Conservation (phyloP, 2,113 vertebrate species). For the Notiomystis cincta region DNA sequence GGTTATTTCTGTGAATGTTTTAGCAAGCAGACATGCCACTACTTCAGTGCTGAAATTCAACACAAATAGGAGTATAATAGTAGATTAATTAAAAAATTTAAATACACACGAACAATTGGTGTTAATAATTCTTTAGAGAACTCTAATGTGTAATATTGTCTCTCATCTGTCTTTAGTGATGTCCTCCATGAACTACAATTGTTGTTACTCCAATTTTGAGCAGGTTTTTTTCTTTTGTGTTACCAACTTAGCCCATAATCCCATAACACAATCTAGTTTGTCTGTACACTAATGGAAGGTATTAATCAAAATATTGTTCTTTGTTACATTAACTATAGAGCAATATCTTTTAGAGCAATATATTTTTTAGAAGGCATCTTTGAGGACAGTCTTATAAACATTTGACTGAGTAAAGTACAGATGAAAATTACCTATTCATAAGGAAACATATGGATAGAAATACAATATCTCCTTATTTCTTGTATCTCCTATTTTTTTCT, state of each 20-base stretch:
- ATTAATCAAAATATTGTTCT: constrained; percentile 40
- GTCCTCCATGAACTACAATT: neutral
- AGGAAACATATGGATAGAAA: constrained; percentile 37
- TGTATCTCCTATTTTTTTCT: neutral
- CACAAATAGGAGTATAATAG: neutral
- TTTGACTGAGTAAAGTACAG: constrained; percentile 44
- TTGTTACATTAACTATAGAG: neutral
- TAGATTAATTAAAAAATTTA: neutral
- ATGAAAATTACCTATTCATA: constrained; percentile 61
- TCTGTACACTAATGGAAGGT: neutral
- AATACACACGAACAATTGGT: neutral
- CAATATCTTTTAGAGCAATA: neutral
- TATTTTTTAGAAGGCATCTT: constrained; percentile 27
- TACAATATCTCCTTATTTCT: neutral
- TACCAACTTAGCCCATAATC: neutral
- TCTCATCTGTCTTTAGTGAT: neutral
- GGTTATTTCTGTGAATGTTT: neutral
- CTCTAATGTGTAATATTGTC: neutral
- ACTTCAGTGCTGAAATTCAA: neutral
- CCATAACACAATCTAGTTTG: constrained; percentile 6
- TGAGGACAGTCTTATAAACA: constrained; percentile 60
- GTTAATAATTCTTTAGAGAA: neutral
- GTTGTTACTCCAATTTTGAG: neutral
- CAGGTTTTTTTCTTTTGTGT: neutral
- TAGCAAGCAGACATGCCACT: neutral